Conservation (phyloP, 2,888 invertebrate species). For the Hipparchia semele region DNA sequence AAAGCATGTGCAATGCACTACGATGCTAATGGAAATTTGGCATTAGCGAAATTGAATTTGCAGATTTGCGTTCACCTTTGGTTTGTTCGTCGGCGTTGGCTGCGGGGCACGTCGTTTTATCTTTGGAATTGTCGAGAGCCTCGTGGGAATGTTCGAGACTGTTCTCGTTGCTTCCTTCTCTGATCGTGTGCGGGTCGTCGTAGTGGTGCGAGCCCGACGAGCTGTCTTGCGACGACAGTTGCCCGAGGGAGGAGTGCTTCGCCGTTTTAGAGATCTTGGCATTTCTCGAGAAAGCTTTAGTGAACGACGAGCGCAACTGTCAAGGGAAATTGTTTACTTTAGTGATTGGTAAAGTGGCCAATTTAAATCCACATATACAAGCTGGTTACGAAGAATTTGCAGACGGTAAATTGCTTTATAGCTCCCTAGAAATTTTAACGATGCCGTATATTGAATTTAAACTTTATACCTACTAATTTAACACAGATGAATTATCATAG, state of each 20-base stretch:
- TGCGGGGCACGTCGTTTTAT: conserved; percentile 60
- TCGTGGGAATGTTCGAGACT: conserved; percentile 80
- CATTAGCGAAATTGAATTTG: conserved; percentile 29
- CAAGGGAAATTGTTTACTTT: conserved; percentile 44
- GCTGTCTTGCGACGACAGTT: conserved; percentile 79
- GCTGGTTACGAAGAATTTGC: conserved; percentile 4
- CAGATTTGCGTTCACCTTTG: conserved; percentile 63
- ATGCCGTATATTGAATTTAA: too few relatives aligned
- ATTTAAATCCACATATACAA: conserved; percentile 10
- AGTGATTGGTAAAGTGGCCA: conserved; percentile 15
- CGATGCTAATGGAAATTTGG: conserved; percentile 25
- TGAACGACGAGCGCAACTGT: conserved; percentile 96
- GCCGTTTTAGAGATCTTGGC: conserved; percentile 89
- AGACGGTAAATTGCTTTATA: background rate
- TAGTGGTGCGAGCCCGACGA: conserved; percentile 78
- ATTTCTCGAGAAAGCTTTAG: conserved; percentile 96
- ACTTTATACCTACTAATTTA: too few relatives aligned
- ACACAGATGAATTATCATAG: too few relatives aligned
- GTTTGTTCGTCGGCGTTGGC: conserved; percentile 68
- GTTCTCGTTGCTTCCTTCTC: conserved; percentile 80
- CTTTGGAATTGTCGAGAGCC: conserved; percentile 66
- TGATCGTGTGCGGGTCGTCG: conserved; percentile 79
- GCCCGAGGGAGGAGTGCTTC: conserved; percentile 79
- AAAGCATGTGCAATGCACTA: conserved; percentile 21
- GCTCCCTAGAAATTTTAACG: too few relatives aligned